Percentiles rank a stretch among this genome's conserved stretches.
phyloP scores from a whole-genome alignment of 2,113 vertebrate genomes.

The Sula dactylatra region DNA sequence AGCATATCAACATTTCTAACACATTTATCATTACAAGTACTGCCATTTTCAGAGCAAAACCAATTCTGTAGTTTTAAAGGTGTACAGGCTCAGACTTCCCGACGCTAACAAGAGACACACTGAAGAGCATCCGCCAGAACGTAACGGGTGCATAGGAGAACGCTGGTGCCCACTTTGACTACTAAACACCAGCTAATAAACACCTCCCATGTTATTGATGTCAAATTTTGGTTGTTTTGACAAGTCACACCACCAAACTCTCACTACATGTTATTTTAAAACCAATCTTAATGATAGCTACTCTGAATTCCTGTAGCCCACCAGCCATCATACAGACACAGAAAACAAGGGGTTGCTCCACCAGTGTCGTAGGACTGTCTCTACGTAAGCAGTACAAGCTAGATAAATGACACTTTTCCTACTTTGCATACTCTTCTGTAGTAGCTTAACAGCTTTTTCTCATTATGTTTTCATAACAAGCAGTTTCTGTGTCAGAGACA shows the following conservation, averaged over 20 bases:
- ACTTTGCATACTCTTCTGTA: background rate
- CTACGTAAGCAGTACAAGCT: background rate
- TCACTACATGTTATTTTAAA: background rate
- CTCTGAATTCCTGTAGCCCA: background rate
- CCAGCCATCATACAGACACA: background rate
- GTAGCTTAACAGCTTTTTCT: background rate
- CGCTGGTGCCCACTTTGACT: background rate
- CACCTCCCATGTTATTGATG: background rate
- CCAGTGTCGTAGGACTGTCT: background rate
- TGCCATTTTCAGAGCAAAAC: conserved; percentile 8
- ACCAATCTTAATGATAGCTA: background rate
- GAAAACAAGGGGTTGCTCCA: background rate
- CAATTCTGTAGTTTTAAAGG: background rate
- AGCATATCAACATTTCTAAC: background rate
- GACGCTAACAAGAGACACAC: background rate
- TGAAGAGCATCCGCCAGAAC: background rate
- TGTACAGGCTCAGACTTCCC: background rate
- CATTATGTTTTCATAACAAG: background rate
- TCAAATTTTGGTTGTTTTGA: background rate
- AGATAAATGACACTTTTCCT: background rate
- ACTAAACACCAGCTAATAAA: background rate
- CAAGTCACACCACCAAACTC: background rate
- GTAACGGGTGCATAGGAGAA: background rate
- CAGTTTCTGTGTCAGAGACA: background rate
- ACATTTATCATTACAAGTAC: background rate